Percentiles rank a stretch among this genome's conserved stretches.
Evolutionary conservation across 2,113 vertebrate species (phyloP).

Genomic region (Spea multiplicata): DNA sequence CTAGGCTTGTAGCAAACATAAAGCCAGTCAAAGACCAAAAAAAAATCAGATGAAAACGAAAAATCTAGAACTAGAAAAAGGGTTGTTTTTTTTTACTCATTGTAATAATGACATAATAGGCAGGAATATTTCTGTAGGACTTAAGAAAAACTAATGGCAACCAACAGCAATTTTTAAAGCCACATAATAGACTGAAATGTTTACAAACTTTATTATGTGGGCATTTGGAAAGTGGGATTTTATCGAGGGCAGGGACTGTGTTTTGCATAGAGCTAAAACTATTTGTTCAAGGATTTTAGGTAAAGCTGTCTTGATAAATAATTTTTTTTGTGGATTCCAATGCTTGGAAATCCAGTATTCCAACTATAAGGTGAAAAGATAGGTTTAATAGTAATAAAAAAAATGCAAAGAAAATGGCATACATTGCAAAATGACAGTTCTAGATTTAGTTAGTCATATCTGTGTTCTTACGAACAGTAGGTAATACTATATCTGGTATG

Average conservation of each 20-base stretch:
- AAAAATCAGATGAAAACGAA: constrained; percentile 57
- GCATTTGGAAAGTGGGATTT: constrained; percentile 59
- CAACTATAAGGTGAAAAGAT: constrained; percentile 58
- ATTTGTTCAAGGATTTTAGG: constrained; percentile 71
- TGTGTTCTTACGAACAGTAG: too few species aligned
- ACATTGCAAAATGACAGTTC: not conserved
- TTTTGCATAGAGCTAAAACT: constrained; percentile 65
- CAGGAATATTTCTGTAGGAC: constrained; percentile 68
- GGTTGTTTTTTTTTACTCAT: constrained; percentile 52
- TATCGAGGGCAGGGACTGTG: constrained; percentile 64
- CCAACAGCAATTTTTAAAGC: constrained; percentile 65
- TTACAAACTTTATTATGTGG: constrained; percentile 55
- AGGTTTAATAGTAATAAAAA: not conserved
- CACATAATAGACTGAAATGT: constrained; percentile 54
- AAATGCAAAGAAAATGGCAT: not conserved
- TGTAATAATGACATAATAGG: constrained; percentile 50
- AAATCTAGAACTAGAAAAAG: constrained; percentile 47
- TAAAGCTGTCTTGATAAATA: constrained; percentile 66
- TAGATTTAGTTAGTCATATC: too few species aligned
- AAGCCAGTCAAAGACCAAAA: constrained; percentile 68
- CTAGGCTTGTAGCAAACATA: constrained; percentile 70
- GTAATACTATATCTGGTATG: too few species aligned
- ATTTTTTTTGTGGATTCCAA: constrained; percentile 54
- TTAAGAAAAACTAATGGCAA: constrained; percentile 74
- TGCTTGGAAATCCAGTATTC: constrained; percentile 67